Evolutionary conservation across 1,140 invertebrate genomes (phyloP), one percentile per base, ranked within the genome.

Genomic region (Zaprionus tsacasi): DNA sequence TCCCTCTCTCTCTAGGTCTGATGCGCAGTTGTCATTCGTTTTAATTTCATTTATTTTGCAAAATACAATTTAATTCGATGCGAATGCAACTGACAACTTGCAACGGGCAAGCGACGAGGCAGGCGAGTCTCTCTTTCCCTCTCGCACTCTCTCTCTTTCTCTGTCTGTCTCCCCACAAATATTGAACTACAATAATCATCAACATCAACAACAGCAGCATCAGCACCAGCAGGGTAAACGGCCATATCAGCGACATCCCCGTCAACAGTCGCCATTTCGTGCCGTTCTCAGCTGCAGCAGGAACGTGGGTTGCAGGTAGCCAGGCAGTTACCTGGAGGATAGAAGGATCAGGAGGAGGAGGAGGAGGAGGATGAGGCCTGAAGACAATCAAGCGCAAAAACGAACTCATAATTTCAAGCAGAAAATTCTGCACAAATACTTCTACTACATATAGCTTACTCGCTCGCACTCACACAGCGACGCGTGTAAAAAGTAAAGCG

Each of bases 161-260:
- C 12, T 40, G 35, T 40, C 61, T 52, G 38, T 40, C 50, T 52
- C 21, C 15, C 27, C 55, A 81, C 86, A 89, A 89, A 89, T 89
- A 89, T 89, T 89, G 85, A 89, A 89, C 85, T 81, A 85, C 85
- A 89, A 89, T 89, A 89, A 89, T 89, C 85, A 89, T 89, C 85
- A 88, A 81, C 82, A 77, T 72, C 79, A 72, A 78, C 72, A 64
- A 45, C 55, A 79, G 56, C 54, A 68, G 36, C 59, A 56, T 40
- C 56, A 57, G 45, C 73, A 76, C 43, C 78, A 52, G n/a, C 52
- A 59, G 35, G 38, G n/a, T 5, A 7, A 15, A 48, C 68, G 21
- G 61, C 68, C 69, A 76, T 76, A 76, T 71, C 73, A 71, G 68
- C 56, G 38, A 60, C 64, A 66, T 59, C 73, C 60, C 61, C 69